These are phyloP conservation scores for Halichoeres trimaculatus DNA, from an alignment of 2,113 vertebrate species.

Conservation along the genomic window DNA sequence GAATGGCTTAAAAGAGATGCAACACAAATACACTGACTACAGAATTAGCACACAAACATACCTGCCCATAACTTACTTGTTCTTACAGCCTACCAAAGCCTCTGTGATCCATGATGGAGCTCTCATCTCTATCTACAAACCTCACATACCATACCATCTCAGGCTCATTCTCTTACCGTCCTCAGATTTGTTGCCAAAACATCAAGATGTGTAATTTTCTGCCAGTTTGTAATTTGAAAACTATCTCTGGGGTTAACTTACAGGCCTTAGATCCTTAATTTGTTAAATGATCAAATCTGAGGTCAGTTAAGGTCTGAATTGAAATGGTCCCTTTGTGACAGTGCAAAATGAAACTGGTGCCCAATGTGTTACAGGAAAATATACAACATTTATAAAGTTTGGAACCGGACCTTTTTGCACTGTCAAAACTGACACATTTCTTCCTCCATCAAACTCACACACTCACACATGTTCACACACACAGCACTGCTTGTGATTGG, in stretches of 20 bases:
- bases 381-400: neutral
- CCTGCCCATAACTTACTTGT: slow-evolving; percentile 75
- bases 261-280: neutral
- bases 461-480: slow-evolving; percentile 8
- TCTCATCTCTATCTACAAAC: slow-evolving; percentile 62
- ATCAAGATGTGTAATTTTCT: neutral
- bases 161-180: slow-evolving; percentile 60
- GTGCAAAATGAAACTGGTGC: slow-evolving; percentile 43
- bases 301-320: slow-evolving; percentile 63
- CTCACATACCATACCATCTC: slow-evolving; percentile 63
- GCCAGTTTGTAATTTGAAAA: neutral
- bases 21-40: slow-evolving; percentile 70
- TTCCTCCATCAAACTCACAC: slow-evolving; percentile 5
- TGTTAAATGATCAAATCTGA: slow-evolving; percentile 69
- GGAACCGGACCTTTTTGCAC: slow-evolving; percentile 42
- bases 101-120: slow-evolving; percentile 58
- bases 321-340: slow-evolving; percentile 52
- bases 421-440: slow-evolving; percentile 53
- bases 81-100: slow-evolving; percentile 63
- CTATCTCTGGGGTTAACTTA: neutral
- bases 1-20: slow-evolving; percentile 66
- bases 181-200: slow-evolving; percentile 72
- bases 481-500: slow-evolving; percentile 46
- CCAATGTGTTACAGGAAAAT: neutral
- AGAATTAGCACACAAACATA: slow-evolving; percentile 68